Evolutionary conservation across 2,113 vertebrate genomes (phyloP).

Genomic region (Aspiorhynchus laticeps): DNA sequence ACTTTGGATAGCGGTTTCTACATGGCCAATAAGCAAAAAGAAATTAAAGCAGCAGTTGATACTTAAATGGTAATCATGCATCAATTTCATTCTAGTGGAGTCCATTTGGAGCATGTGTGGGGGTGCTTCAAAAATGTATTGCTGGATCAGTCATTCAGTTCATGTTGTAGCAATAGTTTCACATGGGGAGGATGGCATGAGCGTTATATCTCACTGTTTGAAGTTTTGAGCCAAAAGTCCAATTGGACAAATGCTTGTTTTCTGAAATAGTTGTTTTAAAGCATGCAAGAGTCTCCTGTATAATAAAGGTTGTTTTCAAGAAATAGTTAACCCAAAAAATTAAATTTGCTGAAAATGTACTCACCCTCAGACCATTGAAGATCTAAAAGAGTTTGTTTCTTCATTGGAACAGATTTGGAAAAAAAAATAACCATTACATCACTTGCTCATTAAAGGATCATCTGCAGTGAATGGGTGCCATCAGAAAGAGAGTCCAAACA

Average conservation of each 20-base stretch:
- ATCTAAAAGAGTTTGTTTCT: background rate
- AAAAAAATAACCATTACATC: background rate
- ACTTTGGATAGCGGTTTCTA: constrained; percentile 6
- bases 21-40: constrained; percentile 12
- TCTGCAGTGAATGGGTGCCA: background rate
- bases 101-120: background rate
- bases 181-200: background rate
- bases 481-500: background rate
- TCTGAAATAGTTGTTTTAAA: background rate
- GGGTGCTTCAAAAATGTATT: background rate
- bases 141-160: background rate
- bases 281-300: too few species aligned
- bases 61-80: constrained; percentile 7
- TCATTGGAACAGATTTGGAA: background rate
- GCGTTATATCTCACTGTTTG: background rate
- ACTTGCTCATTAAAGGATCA: background rate
- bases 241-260: background rate
- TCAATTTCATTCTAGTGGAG: background rate
- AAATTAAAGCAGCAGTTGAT: constrained; percentile 10
- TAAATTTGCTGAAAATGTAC: background rate
- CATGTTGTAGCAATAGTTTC: background rate
- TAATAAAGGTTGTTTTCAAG: background rate
- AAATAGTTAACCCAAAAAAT: background rate
- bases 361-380: background rate
- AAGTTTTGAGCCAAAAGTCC: background rate